Percentiles rank a stretch among this genome's conserved stretches.
Conservation (phyloP, 2,113 vertebrate genomes). For the Brachypteracias leptosomus region DNA sequence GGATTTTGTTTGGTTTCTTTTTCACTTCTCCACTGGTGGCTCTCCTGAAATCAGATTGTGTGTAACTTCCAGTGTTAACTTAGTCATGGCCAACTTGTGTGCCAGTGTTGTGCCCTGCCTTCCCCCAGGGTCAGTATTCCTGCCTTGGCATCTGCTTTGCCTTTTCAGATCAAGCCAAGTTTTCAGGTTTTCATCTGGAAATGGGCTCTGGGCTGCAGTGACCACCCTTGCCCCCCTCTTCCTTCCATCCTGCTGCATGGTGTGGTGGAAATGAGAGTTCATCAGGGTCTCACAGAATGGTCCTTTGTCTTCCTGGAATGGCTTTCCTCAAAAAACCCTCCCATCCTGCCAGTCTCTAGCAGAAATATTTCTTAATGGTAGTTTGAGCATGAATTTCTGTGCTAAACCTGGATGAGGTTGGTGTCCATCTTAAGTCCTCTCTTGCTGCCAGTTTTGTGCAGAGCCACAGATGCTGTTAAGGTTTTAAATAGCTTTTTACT, state of each 20-base stretch:
- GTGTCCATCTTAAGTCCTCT: background rate
- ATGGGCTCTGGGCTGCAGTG: background rate
- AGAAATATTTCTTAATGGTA: background rate
- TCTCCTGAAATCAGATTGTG: background rate
- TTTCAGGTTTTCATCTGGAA: background rate
- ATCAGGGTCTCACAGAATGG: accelerated
- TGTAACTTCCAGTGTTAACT: background rate
- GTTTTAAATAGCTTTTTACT: background rate
- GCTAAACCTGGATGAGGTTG: background rate
- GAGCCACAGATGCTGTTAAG: background rate
- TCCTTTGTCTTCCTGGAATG: background rate
- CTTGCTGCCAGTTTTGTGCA: background rate
- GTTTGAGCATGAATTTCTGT: background rate
- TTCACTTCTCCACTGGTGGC: background rate
- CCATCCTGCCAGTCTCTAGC: background rate
- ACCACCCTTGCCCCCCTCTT: background rate
- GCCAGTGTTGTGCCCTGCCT: background rate
- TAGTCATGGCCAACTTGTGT: background rate
- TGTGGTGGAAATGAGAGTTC: background rate
- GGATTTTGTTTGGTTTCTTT: background rate
- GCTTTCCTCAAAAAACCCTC: no score
- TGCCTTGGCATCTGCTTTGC: background rate
- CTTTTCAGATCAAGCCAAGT: background rate
- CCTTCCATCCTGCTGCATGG: accelerated
- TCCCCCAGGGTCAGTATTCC: background rate